These are phyloP conservation scores for Pheucticus melanocephalus DNA, from an alignment of 2,113 vertebrate species.

Conservation along the genomic window DNA sequence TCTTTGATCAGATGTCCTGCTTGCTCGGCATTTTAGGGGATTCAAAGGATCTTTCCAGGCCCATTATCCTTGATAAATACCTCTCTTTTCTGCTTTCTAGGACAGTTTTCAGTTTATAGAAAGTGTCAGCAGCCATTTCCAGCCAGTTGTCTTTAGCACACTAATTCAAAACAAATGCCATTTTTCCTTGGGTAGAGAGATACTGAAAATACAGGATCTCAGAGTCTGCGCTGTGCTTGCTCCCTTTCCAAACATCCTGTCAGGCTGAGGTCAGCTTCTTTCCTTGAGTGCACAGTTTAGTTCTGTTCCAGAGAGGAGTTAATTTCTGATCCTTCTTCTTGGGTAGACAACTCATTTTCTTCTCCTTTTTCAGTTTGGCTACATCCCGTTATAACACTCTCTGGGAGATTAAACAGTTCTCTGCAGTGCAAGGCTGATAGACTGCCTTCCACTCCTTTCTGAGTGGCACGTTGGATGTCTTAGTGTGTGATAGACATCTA, in stretches of 20 bases:
- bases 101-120: background rate
- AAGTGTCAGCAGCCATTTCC: background rate
- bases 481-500: background rate
- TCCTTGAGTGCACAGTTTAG: background rate
- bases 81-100: background rate
- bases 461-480: background rate
- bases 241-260: background rate
- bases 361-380: background rate
- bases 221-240: background rate
- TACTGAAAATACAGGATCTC: background rate
- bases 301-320: background rate
- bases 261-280: background rate
- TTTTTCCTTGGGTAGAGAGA: background rate
- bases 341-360: background rate
- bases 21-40: background rate
- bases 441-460: background rate
- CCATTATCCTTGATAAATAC: background rate
- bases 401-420: background rate
- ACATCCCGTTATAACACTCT: fast-evolving
- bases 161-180: background rate
- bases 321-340: background rate
- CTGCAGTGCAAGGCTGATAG: background rate
- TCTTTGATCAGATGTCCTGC: background rate
- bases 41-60: background rate
- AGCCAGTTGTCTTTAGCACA: background rate